Evolutionary conservation across 2,797 vertebrate species (phyloP).

Genomic region (Buphagus erythrorhynchus): DNA sequence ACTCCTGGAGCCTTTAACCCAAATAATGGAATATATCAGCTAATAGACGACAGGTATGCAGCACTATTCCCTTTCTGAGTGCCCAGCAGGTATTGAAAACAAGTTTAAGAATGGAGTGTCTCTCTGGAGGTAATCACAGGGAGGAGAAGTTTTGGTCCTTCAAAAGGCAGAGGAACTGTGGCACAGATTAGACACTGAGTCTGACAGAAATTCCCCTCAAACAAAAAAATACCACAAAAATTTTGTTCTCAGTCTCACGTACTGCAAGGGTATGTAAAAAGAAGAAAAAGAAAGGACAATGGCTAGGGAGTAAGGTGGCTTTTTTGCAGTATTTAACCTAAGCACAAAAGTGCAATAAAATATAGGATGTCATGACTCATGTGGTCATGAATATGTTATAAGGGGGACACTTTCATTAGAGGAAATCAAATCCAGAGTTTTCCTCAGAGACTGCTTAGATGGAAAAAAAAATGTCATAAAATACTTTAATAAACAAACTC

Average conservation of each 20-base stretch:
- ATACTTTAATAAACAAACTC: constrained; percentile 46
- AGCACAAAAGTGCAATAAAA: not conserved
- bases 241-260: not conserved
- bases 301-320: not conserved
- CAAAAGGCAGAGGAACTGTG: not conserved
- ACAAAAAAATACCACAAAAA: not conserved
- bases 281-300: not conserved
- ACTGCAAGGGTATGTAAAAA: not conserved
- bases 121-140: not conserved
- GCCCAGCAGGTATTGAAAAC: not conserved
- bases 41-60: not conserved
- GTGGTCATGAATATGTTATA: not conserved
- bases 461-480: not conserved
- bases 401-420: not conserved
- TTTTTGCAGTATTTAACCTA: not conserved
- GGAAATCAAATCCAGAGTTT: constrained; percentile 3
- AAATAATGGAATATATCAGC: not conserved
- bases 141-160: not conserved
- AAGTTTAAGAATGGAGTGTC: not conserved
- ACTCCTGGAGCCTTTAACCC: not conserved
- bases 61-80: not conserved
- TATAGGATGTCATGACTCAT: not conserved
- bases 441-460: not conserved
- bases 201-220: not conserved
- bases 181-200: not conserved